Evolutionary conservation across 2,797 vertebrate species (phyloP).

Genomic region (Pipistrellus nathusii): DNA sequence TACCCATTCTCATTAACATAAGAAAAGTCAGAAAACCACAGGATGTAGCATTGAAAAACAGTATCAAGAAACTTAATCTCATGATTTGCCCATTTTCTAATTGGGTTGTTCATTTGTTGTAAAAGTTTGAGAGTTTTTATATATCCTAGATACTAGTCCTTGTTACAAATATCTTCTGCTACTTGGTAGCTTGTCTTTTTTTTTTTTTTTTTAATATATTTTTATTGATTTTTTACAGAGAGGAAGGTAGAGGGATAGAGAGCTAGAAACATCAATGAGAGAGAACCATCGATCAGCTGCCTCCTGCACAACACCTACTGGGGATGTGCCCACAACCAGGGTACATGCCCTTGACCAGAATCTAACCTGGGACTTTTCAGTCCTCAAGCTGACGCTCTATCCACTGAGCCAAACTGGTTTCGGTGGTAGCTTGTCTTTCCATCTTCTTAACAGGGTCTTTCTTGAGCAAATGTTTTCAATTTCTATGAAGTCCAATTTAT

Average conservation of each 20-base stretch:
- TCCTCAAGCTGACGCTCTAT: too few species aligned
- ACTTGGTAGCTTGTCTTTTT: not conserved
- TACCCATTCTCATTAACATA: not conserved
- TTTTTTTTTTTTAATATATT: too few species aligned
- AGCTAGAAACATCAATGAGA: too few species aligned
- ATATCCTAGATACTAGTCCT: not conserved
- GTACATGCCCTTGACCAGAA: too few species aligned
- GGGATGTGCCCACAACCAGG: too few species aligned
- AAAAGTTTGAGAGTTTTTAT: not conserved
- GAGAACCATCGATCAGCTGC: too few species aligned
- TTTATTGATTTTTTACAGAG: too few species aligned
- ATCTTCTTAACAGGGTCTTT: not conserved
- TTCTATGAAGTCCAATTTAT: not conserved
- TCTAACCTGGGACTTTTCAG: too few species aligned
- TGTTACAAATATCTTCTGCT: conserved; percentile 23
- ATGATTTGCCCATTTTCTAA: not conserved
- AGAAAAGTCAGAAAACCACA: not conserved
- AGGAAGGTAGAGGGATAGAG: too few species aligned
- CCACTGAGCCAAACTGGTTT: too few species aligned
- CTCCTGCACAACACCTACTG: too few species aligned
- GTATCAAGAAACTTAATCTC: not conserved
- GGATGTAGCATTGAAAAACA: not conserved
- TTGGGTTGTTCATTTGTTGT: not conserved
- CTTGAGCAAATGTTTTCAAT: not conserved
- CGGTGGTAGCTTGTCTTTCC: not conserved